A percentile compares a stretch with the other conserved stretches of the same genome.
phyloP scores from a whole-genome alignment of 2,888 invertebrate genomes.

The Criorhina ranunculi region DNA sequence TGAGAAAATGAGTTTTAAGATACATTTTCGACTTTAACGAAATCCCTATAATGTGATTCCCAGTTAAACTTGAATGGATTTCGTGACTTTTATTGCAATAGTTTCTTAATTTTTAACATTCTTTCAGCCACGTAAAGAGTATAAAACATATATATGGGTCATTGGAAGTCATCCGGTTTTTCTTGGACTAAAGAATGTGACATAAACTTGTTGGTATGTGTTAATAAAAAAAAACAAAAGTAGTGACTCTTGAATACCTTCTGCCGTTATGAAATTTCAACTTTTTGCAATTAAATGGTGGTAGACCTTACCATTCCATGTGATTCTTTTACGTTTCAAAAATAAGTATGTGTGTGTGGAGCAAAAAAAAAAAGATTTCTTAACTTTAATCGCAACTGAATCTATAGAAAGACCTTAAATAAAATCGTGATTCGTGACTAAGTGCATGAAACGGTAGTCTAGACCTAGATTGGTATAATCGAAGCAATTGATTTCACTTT shows the following conservation, averaged over 20 bases:
- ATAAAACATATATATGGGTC: conserved; percentile 6
- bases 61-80: not conserved
- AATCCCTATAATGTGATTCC: not conserved
- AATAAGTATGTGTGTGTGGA: too few species aligned
- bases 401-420: not conserved
- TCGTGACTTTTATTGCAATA: not conserved
- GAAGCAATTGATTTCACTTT: too few species aligned
- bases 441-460: not conserved
- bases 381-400: not conserved
- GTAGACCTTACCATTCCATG: too few species aligned
- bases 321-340: not conserved
- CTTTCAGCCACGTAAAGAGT: not conserved
- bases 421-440: not conserved
- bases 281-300: not conserved
- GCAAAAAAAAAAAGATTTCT: conserved; percentile 2
- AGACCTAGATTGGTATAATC: not conserved
- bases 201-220: not conserved
- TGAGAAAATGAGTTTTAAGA: not conserved
- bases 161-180: conserved; percentile 16
- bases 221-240: not conserved
- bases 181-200: conserved; percentile 1
- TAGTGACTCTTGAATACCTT: not conserved
- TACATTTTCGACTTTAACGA: not conserved
- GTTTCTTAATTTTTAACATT: not conserved
- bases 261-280: conserved; percentile 6